These are phyloP conservation scores for Mustela lutreola DNA, from an alignment of 2,113 vertebrate species.

Conservation along the genomic window DNA sequence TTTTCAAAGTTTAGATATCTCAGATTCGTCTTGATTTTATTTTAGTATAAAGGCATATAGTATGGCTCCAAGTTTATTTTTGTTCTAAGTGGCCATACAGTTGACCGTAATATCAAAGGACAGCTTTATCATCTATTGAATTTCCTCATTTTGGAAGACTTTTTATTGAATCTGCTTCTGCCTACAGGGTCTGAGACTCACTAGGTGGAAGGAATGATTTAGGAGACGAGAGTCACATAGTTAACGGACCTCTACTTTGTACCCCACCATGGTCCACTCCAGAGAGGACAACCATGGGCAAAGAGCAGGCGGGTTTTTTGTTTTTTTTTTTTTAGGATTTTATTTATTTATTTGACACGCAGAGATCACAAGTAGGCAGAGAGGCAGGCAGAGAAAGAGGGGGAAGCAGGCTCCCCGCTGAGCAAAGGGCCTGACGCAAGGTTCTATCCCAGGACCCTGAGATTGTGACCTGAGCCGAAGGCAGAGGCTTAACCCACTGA, in stretches of 20 bases:
- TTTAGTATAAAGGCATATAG: neutral
- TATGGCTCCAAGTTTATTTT: neutral
- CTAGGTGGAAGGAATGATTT: neutral
- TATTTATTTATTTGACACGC: too few relatives aligned
- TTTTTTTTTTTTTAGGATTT: too few relatives aligned
- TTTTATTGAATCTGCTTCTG: conserved; percentile 6
- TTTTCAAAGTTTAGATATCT: conserved; percentile 6
- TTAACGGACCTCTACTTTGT: neutral
- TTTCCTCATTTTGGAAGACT: neutral
- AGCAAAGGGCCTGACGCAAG: too few relatives aligned
- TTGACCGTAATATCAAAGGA: neutral
- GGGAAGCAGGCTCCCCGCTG: too few relatives aligned
- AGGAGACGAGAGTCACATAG: neutral
- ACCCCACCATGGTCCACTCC: neutral
- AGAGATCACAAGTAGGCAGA: too few relatives aligned
- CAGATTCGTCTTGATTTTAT: conserved; percentile 23
- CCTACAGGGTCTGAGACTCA: neutral
- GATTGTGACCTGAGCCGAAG: too few relatives aligned
- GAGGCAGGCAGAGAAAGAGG: too few relatives aligned
- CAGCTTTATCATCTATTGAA: neutral
- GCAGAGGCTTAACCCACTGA: too few relatives aligned
- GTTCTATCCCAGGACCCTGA: too few relatives aligned
- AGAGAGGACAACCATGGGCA: neutral
- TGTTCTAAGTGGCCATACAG: neutral
- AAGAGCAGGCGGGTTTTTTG: neutral